A percentile compares a stretch with the other conserved stretches of the same genome.
These are phyloP conservation scores for Tenebrio molitor DNA, from an alignment of 1,140 invertebrate species.

Conservation along the genomic window DNA sequence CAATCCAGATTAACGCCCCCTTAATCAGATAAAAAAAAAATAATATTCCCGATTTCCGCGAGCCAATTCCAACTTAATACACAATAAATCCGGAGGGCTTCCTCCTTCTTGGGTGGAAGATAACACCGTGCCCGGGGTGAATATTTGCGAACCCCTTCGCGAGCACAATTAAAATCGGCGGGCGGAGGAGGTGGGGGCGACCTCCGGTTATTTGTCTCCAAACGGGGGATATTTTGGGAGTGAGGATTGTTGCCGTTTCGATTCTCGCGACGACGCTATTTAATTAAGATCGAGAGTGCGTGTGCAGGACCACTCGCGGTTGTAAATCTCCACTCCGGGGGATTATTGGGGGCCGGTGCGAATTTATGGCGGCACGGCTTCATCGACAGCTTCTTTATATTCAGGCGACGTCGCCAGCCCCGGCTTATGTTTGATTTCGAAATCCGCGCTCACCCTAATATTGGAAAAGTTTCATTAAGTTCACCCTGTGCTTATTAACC, in stretches of 20 bases:
- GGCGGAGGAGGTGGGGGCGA: not conserved
- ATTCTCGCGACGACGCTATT: not conserved
- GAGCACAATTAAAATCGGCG: constrained; percentile 23
- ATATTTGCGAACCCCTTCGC: not conserved
- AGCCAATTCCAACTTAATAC: no score
- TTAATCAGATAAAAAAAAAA: no score
- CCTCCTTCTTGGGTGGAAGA: no score
- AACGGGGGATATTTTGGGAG: constrained; percentile 3
- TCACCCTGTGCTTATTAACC: constrained; percentile 6
- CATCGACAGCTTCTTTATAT: constrained; percentile 38
- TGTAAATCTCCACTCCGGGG: constrained; percentile 4
- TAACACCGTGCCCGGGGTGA: no score
- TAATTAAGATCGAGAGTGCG: constrained; percentile 26
- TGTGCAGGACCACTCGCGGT: not conserved
- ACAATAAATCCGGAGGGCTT: no score
- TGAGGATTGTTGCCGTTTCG: constrained; percentile 21
- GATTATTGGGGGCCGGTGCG: not conserved
- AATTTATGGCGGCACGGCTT: not conserved
- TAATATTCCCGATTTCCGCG: no score
- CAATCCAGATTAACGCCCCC: no score
- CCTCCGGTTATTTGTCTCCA: constrained; percentile 16
- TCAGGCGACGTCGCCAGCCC: not conserved
- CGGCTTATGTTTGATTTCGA: constrained; percentile 21
- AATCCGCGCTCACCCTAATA: constrained; percentile 4
- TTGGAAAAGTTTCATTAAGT: constrained; percentile 39